These are phyloP conservation scores for Selene dorsalis DNA, from an alignment of 2,797 vertebrate species.

Conservation along the genomic window DNA sequence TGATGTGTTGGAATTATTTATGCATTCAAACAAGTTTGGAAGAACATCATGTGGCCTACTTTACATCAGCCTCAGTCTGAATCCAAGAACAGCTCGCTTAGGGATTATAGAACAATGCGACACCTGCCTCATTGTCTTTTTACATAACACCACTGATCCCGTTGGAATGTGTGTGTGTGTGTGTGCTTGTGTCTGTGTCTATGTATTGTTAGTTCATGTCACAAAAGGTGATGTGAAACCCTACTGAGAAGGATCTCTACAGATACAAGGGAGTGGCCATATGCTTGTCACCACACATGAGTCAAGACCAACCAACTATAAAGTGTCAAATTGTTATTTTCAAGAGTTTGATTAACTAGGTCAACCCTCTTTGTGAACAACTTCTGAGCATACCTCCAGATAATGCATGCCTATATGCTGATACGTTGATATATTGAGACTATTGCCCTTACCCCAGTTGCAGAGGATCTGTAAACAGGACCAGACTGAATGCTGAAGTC, in stretches of 20 bases:
- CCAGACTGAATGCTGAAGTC: slow-evolving; percentile 80
- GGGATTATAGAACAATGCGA: slow-evolving; percentile 78
- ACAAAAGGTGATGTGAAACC: slow-evolving; percentile 12
- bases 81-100: slow-evolving; percentile 44
- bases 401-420: neutral
- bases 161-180: slow-evolving; percentile 22
- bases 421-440: neutral
- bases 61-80: slow-evolving; percentile 39
- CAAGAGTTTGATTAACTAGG: neutral
- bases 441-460: slow-evolving; percentile 91
- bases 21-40: slow-evolving; percentile 46
- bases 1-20: slow-evolving; percentile 57
- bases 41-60: slow-evolving; percentile 62
- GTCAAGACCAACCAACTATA: neutral
- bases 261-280: neutral
- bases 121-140: slow-evolving; percentile 71
- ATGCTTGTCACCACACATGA: neutral
- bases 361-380: neutral
- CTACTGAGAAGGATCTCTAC: neutral
- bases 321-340: neutral
- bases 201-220: slow-evolving; percentile 14
- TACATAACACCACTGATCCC: slow-evolving; percentile 68
- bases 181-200: slow-evolving; percentile 2
- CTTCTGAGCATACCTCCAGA: neutral
- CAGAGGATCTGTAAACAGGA: slow-evolving; percentile 83